Percentiles rank a stretch among this genome's conserved stretches.
Evolutionary conservation across 2,888 invertebrate species (phyloP).

Genomic region (Aquatica leii): DNA sequence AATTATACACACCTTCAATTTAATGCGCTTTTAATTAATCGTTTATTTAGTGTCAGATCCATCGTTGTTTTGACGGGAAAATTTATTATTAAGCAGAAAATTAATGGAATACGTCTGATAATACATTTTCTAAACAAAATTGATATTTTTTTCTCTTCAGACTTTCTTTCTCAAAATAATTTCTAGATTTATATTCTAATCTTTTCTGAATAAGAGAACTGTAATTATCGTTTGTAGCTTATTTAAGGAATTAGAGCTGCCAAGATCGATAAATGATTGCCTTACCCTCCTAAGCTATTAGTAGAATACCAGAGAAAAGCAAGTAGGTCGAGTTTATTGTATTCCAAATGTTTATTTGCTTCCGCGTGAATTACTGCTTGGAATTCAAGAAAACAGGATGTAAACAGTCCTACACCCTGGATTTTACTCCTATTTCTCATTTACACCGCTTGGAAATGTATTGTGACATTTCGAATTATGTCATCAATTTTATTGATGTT

Average conservation of each 20-base stretch:
- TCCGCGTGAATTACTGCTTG: slow-evolving; percentile 16
- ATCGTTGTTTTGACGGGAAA: slow-evolving; percentile 38
- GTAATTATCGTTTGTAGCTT: slow-evolving; percentile 34
- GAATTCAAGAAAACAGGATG: slow-evolving; percentile 16
- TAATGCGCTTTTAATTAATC: slow-evolving; percentile 35
- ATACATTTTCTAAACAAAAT: neutral
- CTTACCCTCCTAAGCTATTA: slow-evolving; percentile 31
- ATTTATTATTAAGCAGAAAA: slow-evolving; percentile 42
- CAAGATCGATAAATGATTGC: slow-evolving; percentile 34
- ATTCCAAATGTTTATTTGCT: slow-evolving; percentile 31
- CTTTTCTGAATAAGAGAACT: slow-evolving; percentile 24
- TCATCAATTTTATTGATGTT: slow-evolving; percentile 13
- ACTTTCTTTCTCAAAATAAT: slow-evolving; percentile 15
- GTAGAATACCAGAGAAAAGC: slow-evolving; percentile 19
- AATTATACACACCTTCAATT: slow-evolving; percentile 30
- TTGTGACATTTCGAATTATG: slow-evolving; percentile 16
- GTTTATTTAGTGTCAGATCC: slow-evolving; percentile 27
- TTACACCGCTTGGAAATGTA: slow-evolving; percentile 20
- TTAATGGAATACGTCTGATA: slow-evolving; percentile 23
- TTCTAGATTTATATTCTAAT: slow-evolving; percentile 20
- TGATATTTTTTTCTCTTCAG: neutral
- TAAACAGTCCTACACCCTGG: slow-evolving; percentile 17
- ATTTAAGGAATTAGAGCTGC: slow-evolving; percentile 35
- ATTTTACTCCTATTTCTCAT: slow-evolving; percentile 20
- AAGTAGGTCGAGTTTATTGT: slow-evolving; percentile 27